These are phyloP conservation scores for Mionectes macconnelli DNA, from an alignment of 2,113 vertebrate genomes.

Conservation along the genomic window DNA sequence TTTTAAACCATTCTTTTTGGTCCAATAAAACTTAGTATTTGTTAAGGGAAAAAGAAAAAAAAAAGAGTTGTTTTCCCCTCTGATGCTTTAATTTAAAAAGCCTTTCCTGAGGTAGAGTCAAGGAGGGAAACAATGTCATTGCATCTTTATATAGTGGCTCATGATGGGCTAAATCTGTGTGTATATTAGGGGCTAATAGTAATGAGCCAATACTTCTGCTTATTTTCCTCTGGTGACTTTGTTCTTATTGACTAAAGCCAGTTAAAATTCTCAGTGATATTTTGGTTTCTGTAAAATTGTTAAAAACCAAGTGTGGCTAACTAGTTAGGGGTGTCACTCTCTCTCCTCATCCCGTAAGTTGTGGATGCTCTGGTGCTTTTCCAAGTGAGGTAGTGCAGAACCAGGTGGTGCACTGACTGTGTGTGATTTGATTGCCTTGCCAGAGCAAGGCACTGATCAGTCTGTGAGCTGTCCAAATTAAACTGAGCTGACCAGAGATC, in stretches of 20 bases:
- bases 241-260: not conserved
- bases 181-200: not conserved
- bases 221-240: not conserved
- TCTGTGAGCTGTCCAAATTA: not conserved
- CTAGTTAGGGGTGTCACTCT: not conserved
- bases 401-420: accelerated
- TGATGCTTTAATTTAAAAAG: not conserved
- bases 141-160: not conserved
- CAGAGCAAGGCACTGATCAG: not conserved
- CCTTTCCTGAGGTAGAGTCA: not conserved
- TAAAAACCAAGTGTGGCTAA: not conserved
- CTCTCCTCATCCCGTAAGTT: not conserved
- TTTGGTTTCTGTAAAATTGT: not conserved
- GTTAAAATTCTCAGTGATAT: not conserved
- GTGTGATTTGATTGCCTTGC: accelerated
- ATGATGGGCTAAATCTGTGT: not conserved
- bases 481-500: not conserved
- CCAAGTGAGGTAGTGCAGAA: not conserved
- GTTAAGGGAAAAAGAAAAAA: not conserved
- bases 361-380: not conserved
- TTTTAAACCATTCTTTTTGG: not conserved
- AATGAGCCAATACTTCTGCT: not conserved
- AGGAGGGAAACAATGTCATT: not conserved
- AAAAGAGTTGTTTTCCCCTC: not conserved
- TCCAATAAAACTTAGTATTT: not conserved